phyloP scores from a whole-genome alignment of 2,888 invertebrate genomes.

The Calliopum simillimum region DNA sequence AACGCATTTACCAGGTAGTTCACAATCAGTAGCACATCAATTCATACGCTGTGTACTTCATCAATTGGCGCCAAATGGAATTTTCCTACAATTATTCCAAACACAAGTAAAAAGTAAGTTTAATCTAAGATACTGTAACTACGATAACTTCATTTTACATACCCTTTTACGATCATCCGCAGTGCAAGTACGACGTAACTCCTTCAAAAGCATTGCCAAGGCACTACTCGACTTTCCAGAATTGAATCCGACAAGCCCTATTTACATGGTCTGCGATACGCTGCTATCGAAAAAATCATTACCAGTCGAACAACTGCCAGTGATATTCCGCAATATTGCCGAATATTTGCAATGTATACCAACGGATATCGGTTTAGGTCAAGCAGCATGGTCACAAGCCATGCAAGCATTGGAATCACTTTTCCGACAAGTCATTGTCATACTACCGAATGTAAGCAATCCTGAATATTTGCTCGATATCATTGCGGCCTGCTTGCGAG shows the following conservation, averaged over 20 bases:
- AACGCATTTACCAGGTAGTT: slow-evolving; percentile 92
- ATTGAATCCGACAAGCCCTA: slow-evolving; percentile 92
- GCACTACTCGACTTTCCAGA: slow-evolving; percentile 96
- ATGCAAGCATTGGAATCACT: slow-evolving; percentile 88
- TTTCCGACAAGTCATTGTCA: slow-evolving; percentile 80
- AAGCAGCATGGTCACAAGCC: slow-evolving; percentile 82
- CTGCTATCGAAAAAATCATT: slow-evolving; percentile 82
- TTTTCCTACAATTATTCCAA: slow-evolving; percentile 95
- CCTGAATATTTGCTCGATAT: slow-evolving; percentile 79
- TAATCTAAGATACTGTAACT: neutral
- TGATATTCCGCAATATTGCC: slow-evolving; percentile 90
- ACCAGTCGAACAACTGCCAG: slow-evolving; percentile 77
- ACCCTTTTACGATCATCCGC: slow-evolving; percentile 23
- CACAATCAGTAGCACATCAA: slow-evolving; percentile 95
- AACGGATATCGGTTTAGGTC: slow-evolving; percentile 79
- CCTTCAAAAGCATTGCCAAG: slow-evolving; percentile 94
- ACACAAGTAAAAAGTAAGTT: slow-evolving; percentile 83
- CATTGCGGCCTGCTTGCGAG: slow-evolving; percentile 82
- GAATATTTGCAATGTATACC: slow-evolving; percentile 94
- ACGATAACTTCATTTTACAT: neutral
- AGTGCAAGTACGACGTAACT: slow-evolving; percentile 75
- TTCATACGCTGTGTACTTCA: slow-evolving; percentile 96
- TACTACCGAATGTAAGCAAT: slow-evolving; percentile 78
- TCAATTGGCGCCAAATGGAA: slow-evolving; percentile 95
- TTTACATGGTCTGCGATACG: slow-evolving; percentile 84